Percentiles rank a stretch among this genome's conserved stretches.
phyloP scores from a whole-genome alignment of 2,888 invertebrate species.

The Lasius fuliginosus region DNA sequence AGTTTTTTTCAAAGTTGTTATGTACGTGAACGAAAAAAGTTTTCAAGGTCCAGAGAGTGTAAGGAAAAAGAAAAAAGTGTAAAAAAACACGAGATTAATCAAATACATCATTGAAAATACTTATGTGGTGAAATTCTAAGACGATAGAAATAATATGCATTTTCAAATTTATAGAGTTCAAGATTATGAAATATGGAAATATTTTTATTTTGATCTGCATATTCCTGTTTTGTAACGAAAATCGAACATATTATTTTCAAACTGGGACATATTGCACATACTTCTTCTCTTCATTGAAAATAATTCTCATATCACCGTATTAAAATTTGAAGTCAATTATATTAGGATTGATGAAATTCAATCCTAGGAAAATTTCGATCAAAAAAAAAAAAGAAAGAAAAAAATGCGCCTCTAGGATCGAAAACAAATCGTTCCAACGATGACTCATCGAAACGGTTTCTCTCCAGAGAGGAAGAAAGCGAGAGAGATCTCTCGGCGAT shows the following conservation, averaged over 20 bases:
- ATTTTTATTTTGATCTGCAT: neutral
- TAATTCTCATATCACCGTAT: neutral
- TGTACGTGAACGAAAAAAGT: neutral
- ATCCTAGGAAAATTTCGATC: neutral
- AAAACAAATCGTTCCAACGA: neutral
- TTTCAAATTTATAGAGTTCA: neutral
- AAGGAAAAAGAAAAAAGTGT: neutral
- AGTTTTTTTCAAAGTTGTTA: neutral
- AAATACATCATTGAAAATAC: neutral
- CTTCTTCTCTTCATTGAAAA: neutral
- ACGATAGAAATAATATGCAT: neutral
- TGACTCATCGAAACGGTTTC: neutral
- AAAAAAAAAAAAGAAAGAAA: neutral
- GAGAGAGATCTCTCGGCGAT: constrained; percentile 5
- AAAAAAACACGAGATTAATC: neutral
- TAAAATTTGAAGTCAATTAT: neutral
- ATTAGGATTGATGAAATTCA: neutral
- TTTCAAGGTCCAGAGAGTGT: neutral
- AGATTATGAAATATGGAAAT: neutral
- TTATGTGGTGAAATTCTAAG: neutral
- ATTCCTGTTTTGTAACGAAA: neutral
- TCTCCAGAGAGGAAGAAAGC: neutral
- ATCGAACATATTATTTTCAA: neutral
- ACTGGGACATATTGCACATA: neutral
- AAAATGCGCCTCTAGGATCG: no score